Base-by-base conservation (phyloP, 2,113 vertebrate genomes). In the Alouatta palliata region DNA sequence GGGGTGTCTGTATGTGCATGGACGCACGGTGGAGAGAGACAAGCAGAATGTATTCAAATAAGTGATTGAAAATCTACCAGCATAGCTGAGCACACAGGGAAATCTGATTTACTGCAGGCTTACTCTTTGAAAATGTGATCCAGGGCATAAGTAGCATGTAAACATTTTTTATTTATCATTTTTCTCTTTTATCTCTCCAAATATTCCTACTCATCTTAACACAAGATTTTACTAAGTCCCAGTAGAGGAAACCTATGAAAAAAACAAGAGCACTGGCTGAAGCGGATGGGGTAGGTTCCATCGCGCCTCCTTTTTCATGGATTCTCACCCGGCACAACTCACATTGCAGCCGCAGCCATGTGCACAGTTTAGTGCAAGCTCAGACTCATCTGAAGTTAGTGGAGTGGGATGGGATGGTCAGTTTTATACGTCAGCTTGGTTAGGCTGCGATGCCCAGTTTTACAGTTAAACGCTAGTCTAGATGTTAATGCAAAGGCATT, bases 241-340 rank as follows among this genome's bases (percentile, higher is more conserved):
- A 20, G 8, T 21, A 4, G 19, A 52, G 52, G 70, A 5, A 54
- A 54, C 7, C 87, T 43, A 23, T 47, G 37, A 32, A 30, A 43
- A 27, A 68, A 68, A 35, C 19, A 19, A 27, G 21, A 21, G 66
- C 21, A 10, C 21, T 10, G 27, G 11, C 20, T 4, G 6, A 32
- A 10, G 7, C 8, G 21, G 12, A 2, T 6, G 35, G 35, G 1
- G 5, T 8, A 2, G n/a, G 16, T 25, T 19, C 9, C 11, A 2
- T 8, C 2, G 1, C 0, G 0, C 56, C 40, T 85, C 1, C 14
- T 23, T 6, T 37, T 52, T 25, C 0, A 2, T 8, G 3, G 2
- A 40, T 64, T 52, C 56, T 76, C 37, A 7, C 21, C 30, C 20
- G 25, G 30, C 11, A 23, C 35, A 13, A 2, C 21, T 37, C 13